Conservation (phyloP, 2,888 invertebrate genomes). For the Eupeodes luniger region DNA sequence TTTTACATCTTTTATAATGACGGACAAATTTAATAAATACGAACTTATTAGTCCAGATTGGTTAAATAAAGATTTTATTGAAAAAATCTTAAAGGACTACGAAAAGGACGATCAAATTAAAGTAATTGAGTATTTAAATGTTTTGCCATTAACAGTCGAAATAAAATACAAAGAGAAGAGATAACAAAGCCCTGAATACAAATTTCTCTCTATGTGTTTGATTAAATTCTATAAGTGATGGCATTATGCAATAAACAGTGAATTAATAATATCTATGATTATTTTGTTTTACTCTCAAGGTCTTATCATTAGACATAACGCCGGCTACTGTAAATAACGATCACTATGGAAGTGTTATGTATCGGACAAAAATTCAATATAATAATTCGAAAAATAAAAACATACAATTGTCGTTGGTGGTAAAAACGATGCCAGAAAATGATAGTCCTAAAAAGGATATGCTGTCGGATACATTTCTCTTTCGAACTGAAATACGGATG, state of each 20-base stretch:
- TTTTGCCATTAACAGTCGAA: neutral
- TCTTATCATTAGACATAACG: conserved; percentile 52
- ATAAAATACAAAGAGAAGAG: too few species aligned
- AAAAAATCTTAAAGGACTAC: conserved; percentile 10
- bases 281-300: conserved; percentile 12
- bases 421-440: conserved; percentile 80
- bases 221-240: too few species aligned
- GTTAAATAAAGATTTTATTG: conserved; percentile 48
- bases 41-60: conserved; percentile 59
- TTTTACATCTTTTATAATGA: conserved; percentile 14
- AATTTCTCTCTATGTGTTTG: too few species aligned
- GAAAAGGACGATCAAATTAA: conserved; percentile 42
- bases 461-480: conserved; percentile 76
- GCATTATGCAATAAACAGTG: neutral
- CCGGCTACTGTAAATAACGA: conserved; percentile 77
- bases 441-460: conserved; percentile 79
- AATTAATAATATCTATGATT: neutral
- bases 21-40: conserved; percentile 52
- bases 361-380: conserved; percentile 69
- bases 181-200: too few species aligned
- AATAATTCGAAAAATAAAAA: neutral
- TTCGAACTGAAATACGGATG: conserved; percentile 80
- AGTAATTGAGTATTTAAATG: neutral
- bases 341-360: conserved; percentile 78
- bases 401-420: conserved; percentile 76